Conservation (phyloP, 2,888 invertebrate species). For the Linnaemya vulpina region DNA sequence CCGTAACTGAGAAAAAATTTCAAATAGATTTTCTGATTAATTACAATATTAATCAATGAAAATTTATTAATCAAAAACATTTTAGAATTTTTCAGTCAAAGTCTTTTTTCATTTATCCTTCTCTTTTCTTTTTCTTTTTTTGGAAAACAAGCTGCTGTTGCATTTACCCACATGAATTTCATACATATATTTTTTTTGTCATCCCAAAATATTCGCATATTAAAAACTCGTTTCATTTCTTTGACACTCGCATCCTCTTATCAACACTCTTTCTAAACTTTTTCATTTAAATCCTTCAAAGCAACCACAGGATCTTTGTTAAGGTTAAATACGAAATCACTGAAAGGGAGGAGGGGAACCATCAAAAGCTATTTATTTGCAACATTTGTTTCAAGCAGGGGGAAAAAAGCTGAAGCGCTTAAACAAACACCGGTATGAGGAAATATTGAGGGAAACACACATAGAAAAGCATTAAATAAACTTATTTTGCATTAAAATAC, state of each 20-base stretch:
- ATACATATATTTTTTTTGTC: no score
- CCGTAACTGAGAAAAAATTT: no score
- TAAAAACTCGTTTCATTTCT: neutral
- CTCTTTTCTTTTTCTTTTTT: no score
- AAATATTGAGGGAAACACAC: neutral
- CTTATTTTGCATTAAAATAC: constrained; percentile 3
- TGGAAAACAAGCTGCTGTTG: no score
- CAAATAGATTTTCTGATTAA: no score
- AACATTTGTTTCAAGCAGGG: constrained; percentile 7
- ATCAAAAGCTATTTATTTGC: constrained; percentile 24
- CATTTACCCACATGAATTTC: no score
- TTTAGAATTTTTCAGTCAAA: no score
- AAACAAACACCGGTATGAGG: constrained; percentile 9
- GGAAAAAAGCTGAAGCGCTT: neutral
- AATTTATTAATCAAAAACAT: no score
- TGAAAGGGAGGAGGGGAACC: neutral
- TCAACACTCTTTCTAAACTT: neutral
- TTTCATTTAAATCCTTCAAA: neutral
- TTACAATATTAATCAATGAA: no score
- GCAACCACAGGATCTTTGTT: neutral
- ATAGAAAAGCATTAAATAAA: constrained; percentile 7
- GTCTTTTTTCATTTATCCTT: no score
- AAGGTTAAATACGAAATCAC: neutral
- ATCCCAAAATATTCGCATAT: neutral
- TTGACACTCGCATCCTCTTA: no score